A percentile compares a stretch with the other conserved stretches of the same genome.
phyloP scores from a whole-genome alignment of 2,113 vertebrate species.

The Nyctereutes procyonoides region DNA sequence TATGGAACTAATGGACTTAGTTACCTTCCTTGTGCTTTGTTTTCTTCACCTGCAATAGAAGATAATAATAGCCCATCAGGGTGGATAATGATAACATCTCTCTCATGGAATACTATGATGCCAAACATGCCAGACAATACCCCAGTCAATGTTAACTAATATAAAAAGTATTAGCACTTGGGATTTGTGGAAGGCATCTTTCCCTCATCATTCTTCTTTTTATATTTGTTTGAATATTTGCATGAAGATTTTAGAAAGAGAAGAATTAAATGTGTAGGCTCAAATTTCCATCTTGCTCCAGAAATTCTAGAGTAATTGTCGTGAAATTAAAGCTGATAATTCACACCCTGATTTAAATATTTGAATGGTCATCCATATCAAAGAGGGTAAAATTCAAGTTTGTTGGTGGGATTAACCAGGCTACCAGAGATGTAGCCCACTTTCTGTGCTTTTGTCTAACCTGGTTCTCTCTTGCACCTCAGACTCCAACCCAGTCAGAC shows the following conservation, averaged over 20 bases:
- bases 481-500: background rate
- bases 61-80: background rate
- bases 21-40: background rate
- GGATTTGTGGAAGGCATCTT: background rate
- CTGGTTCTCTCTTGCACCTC: background rate
- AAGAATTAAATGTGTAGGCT: background rate
- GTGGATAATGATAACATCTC: background rate
- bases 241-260: background rate
- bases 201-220: background rate
- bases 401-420: background rate
- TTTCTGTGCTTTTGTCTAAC: background rate
- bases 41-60: background rate
- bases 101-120: background rate
- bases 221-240: constrained; percentile 1
- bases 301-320: constrained; percentile 5
- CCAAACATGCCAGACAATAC: background rate
- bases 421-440: background rate
- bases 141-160: background rate
- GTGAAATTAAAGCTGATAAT: constrained; percentile 24
- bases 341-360: background rate
- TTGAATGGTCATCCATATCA: background rate
- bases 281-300: background rate
- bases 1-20: background rate
- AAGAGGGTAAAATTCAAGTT: background rate
- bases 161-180: background rate